These are phyloP conservation scores for Porphyrio hochstetteri DNA, from an alignment of 2,113 vertebrate species.

Conservation along the genomic window DNA sequence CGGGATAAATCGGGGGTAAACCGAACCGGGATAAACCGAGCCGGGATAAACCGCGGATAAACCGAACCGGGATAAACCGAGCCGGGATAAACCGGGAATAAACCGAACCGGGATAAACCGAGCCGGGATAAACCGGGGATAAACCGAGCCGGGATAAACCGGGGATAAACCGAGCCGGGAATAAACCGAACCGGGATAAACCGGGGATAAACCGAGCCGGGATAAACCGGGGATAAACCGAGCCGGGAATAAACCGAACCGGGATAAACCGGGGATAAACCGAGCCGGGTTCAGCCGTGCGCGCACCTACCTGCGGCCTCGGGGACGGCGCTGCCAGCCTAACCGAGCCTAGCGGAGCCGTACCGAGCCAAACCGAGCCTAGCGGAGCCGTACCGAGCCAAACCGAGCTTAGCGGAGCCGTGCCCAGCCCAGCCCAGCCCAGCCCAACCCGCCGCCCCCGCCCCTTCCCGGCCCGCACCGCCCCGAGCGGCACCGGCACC, in stretches of 20 bases:
- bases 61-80: too few relatives aligned
- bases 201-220: too few relatives aligned
- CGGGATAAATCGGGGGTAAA: too few relatives aligned
- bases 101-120: too few relatives aligned
- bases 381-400: background rate
- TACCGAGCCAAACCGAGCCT: background rate
- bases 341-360: background rate
- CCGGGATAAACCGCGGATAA: too few relatives aligned
- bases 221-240: background rate
- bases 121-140: too few relatives aligned
- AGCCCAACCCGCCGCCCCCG: slow-evolving; percentile 6
- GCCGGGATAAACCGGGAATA: too few relatives aligned
- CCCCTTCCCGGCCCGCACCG: slow-evolving; percentile 40
- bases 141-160: too few relatives aligned
- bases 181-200: too few relatives aligned
- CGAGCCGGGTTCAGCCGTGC: background rate
- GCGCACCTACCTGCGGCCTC: slow-evolving; percentile 5
- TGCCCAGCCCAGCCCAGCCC: background rate
- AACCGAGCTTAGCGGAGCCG: background rate
- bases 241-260: background rate
- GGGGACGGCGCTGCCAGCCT: background rate
- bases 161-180: background rate
- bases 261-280: background rate
- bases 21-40: too few relatives aligned
- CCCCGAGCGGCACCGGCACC: slow-evolving; percentile 50